phyloP scores from a whole-genome alignment of 2,888 invertebrate genomes.

The Dicranocentrus wangi region DNA sequence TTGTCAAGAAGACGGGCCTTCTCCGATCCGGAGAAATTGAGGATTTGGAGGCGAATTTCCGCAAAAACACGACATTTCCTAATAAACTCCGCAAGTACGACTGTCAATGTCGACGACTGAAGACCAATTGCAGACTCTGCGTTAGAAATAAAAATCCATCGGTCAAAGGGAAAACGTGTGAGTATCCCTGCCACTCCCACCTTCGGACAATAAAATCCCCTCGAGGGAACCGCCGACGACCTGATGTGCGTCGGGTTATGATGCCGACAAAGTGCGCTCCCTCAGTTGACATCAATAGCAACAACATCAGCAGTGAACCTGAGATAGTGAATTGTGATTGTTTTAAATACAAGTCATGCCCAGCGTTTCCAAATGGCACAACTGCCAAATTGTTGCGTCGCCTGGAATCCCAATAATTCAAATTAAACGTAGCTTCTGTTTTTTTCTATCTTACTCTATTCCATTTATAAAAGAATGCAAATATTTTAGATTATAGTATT shows the following conservation, averaged over 20 bases:
- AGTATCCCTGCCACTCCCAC: neutral
- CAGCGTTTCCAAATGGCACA: slow-evolving; percentile 32
- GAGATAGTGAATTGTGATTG: no score
- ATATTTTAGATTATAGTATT: no score
- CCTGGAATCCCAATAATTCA: no score
- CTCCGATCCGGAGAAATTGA: slow-evolving; percentile 35
- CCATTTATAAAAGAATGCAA: no score
- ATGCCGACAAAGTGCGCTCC: neutral
- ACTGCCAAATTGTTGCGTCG: no score
- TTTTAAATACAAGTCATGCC: slow-evolving; percentile 32
- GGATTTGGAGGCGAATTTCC: slow-evolving; percentile 42
- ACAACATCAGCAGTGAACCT: neutral
- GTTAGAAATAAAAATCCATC: neutral
- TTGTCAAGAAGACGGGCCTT: slow-evolving; percentile 11
- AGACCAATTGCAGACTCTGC: slow-evolving; percentile 2
- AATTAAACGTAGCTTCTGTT: no score
- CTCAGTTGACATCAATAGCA: neutral
- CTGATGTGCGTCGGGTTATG: neutral
- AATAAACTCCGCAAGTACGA: neutral
- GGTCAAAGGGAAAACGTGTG: neutral
- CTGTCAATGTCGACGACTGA: neutral
- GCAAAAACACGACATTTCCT: slow-evolving; percentile 27
- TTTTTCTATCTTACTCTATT: no score
- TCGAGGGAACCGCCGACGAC: neutral
- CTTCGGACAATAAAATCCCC: neutral